Evolutionary conservation across 2,888 invertebrate genomes (phyloP).

Genomic region (Sinopyrophorus schimmeli): DNA sequence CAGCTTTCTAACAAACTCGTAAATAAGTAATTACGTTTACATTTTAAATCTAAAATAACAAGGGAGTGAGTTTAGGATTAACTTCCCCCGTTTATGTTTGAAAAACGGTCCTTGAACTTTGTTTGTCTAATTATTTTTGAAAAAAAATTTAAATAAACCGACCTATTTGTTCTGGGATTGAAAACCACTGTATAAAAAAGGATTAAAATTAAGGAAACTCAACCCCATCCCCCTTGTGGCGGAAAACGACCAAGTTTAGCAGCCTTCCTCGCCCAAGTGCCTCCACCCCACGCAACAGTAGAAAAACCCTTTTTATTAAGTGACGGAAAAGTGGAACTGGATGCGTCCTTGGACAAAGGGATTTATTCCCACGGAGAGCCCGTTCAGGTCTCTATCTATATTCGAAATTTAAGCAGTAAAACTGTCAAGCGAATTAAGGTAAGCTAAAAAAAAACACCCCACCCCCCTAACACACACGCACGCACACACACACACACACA

Average conservation of each 20-base stretch:
- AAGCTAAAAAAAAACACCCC: constrained; percentile 27
- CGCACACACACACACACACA: too few relatives aligned
- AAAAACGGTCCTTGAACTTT: too few relatives aligned
- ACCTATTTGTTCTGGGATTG: too few relatives aligned
- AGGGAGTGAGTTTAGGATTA: too few relatives aligned
- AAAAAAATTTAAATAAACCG: too few relatives aligned
- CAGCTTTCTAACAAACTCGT: too few relatives aligned
- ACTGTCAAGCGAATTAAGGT: constrained; percentile 85
- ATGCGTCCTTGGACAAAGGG: constrained; percentile 79
- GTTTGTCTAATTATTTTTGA: too few relatives aligned
- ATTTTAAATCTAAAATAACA: too few relatives aligned
- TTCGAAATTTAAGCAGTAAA: constrained; percentile 82
- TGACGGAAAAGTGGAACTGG: constrained; percentile 78
- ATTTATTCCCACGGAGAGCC: constrained; percentile 84
- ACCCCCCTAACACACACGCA: not conserved
- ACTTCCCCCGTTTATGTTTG: too few relatives aligned
- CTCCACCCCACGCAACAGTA: constrained; percentile 70
- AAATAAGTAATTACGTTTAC: too few relatives aligned
- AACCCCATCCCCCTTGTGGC: constrained; percentile 43
- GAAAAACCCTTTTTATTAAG: constrained; percentile 86
- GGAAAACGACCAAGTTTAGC: constrained; percentile 48
- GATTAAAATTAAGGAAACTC: too few relatives aligned
- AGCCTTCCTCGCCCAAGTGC: constrained; percentile 52
- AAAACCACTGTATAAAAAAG: too few relatives aligned
- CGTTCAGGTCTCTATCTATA: constrained; percentile 71